Conservation (phyloP, 2,113 vertebrate genomes). For the Caranx ignobilis region DNA sequence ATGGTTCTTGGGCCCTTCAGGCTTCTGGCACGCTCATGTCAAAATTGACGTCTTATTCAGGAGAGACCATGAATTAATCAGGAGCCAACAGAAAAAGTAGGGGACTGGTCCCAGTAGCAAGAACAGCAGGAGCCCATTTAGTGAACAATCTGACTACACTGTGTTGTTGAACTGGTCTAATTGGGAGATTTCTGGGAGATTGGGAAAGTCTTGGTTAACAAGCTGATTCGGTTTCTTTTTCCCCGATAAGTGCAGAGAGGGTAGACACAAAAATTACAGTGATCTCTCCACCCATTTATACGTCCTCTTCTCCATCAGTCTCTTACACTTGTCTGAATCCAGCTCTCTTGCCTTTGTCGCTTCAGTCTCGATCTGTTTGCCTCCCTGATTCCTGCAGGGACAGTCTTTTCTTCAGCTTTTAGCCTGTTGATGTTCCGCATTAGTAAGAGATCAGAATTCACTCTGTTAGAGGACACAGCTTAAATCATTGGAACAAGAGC, state of each 20-base stretch:
- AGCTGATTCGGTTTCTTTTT: neutral
- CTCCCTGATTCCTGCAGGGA: too few relatives aligned
- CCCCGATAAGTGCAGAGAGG: neutral
- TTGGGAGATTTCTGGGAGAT: neutral
- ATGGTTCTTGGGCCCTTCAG: neutral
- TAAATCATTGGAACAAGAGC: too few relatives aligned
- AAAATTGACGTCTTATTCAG: slow-evolving; percentile 45
- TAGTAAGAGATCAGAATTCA: too few relatives aligned
- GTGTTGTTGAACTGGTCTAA: neutral
- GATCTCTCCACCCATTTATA: too few relatives aligned
- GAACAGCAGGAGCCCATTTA: slow-evolving; percentile 1
- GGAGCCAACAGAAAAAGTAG: slow-evolving; percentile 18
- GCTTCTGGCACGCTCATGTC: slow-evolving; percentile 31
- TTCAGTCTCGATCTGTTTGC: too few relatives aligned
- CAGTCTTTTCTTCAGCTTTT: too few relatives aligned
- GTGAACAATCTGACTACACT: slow-evolving; percentile 17
- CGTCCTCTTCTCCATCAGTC: too few relatives aligned
- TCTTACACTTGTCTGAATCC: too few relatives aligned
- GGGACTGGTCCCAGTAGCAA: slow-evolving; percentile 17
- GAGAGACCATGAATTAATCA: slow-evolving; percentile 64
- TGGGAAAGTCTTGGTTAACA: slow-evolving; percentile 4
- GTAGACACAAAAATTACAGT: too few relatives aligned
- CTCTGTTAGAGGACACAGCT: too few relatives aligned
- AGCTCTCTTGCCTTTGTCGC: too few relatives aligned
- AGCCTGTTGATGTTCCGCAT: too few relatives aligned